Evolutionary conservation across 2,888 invertebrate species (phyloP), one percentile per base, ranked within the genome.

Genomic region (Calephelis perditalis): DNA sequence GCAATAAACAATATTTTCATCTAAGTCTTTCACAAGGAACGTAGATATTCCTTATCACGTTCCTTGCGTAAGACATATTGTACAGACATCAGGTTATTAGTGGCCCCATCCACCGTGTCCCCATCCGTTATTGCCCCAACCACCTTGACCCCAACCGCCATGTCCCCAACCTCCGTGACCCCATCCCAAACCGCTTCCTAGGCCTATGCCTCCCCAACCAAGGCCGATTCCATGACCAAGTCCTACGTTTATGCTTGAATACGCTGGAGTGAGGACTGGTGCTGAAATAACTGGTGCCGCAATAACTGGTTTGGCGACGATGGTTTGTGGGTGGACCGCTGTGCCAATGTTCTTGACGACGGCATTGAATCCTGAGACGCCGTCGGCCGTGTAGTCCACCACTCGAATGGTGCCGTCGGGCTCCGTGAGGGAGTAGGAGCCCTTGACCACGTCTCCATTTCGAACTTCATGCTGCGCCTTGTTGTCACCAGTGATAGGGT

Each of bases 351-450:
- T 76, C 62, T 86, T 86, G 49, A 91, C 89, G n/a, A 83, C 78
- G 0, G 91, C 91, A 73, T 90, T 87, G 78, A 90, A 91, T 1
- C 90, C 90, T 0, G 77, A 74, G 43, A 81, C 74, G 1, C 82
- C 71, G 69, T 86, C 89, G 0, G 91, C 87, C 6, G 78, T 70
- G 75, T 90, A 90, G 69, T 90, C 83, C 0, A 91, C 90, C 0
- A 90, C 78, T 58, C 91, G 68, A 52, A 89, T 58, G 55, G 88
- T 87, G 69, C 91, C 91, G 72, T 90, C 90, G 58, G 90, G 84
- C 59, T 90, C 90, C 1, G 83, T 72, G 7, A 90, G 76, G 0
- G 89, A 89, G 73, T 90, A 91, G 0, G 86, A 86, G 49, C 90
- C 90, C 62, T 82, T 85, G 9, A 91, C 91, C 58, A 81, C 72